Evolutionary conservation across 2,888 invertebrate genomes (phyloP), one percentile per base, ranked within the genome.

Genomic region (Lymantria dispar): DNA sequence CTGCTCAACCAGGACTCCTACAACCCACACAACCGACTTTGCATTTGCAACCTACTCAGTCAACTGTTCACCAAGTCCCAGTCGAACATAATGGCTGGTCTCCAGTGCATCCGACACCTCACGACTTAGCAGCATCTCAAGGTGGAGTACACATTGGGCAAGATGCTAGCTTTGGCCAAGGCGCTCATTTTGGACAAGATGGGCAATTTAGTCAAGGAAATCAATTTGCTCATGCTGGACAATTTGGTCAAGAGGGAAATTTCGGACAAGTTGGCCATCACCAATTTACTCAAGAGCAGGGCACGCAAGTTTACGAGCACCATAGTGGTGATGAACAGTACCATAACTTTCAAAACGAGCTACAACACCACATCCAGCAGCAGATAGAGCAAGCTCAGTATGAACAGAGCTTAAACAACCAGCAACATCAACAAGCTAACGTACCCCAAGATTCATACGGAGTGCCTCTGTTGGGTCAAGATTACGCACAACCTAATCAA

Each of bases 11-110:
- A 36, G 56, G 64, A 12, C 38, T 58, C 11, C 37, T 54, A 8
- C 52, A 49, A 41, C 68, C 58, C 29, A 68, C 59, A 48, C 63
- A 58, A 42, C 46, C 51, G 38, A 69, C 60, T n/a, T 39, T 56
- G 8, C 56, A 68, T 33, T 37, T 62, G 30, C 70, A 70, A 9
- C 60, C 65, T 11, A 69, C 76, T 31, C 80, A 80, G 39, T 72
- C 77, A 0, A 56, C 68, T 0, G 52, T 74, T 8, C 78, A 76
- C 22, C 66, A 77, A 1, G 50, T 83, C n/a, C 48, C 66, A 0
- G 46, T 66, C n/a, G 88, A 89, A 37, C 81, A 84, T 58, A 77
- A 87, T 11, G 90, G 89, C 7, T 90, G 90, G 90, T 82, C 88
- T 1, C 90, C 90, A 2, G 83, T 90, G n/a, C 74, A 82, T 0